Base-by-base conservation (phyloP, 2,888 invertebrate genomes). In the Tryphoninae sp. region DNA sequence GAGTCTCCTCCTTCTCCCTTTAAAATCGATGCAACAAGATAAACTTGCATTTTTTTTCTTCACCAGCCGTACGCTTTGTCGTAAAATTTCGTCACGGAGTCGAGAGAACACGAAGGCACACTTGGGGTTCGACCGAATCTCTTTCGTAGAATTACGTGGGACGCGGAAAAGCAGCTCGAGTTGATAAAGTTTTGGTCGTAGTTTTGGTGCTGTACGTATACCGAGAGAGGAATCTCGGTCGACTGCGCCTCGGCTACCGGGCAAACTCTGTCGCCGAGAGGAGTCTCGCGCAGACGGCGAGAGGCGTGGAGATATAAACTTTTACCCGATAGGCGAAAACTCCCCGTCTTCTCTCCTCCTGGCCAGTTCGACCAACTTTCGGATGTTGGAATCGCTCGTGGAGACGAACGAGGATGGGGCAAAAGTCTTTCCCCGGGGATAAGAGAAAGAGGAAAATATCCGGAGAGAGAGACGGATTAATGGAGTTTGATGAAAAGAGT, bases 401-500 rank as follows among this genome's bases (percentile, higher is more conserved):
- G 59, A 45, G 55, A 73, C 33, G n/a, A 33, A 22, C n/a, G 42
- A 33, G 23, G 22, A 42, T 40, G 22, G 33, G 8, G 75, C 19
- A 45, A 53, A 53, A 40, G 58, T 61, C 33, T 49, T 61, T 61
- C 16, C 33, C 33, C 33, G 55, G 2, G 19, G 55, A 55, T 26
- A 8, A 40, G 45, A 19, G 16, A 62, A 19, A 9, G 64, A 49
- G 22, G 42, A 58, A 53, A 33, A n/a, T 45, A 67, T 7, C 65
- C 22, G 58, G 45, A 2, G 51, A 2, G 51, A 2, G 11, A n/a
- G 58, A 22, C 51, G 67, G 68, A 76, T 76, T 76, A 76, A 76
- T 76, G 51, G 67, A 76, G 68, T 76, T 76, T 68, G 49, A 76
- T 76, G 76, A 40, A 68, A 68, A 68, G 51, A 67, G 33, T 49